phyloP scores from a whole-genome alignment of 2,888 invertebrate genomes.

The Polydrusus tereticollis region DNA sequence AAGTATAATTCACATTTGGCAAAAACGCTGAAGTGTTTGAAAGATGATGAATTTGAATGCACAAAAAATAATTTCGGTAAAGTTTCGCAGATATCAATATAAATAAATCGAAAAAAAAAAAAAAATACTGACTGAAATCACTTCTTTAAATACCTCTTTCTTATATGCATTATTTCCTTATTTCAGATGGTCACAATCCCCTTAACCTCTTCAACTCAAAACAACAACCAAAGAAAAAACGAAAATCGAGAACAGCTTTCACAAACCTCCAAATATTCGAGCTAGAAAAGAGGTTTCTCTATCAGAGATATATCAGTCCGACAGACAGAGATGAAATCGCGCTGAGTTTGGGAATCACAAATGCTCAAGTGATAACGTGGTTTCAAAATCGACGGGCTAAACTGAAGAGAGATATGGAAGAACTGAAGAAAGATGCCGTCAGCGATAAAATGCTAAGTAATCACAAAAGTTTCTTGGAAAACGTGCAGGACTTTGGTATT shows the following conservation, averaged over 20 bases:
- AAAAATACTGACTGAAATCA: too few relatives aligned
- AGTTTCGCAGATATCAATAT: too few relatives aligned
- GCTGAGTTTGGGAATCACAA: slow-evolving; percentile 91
- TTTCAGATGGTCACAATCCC: slow-evolving; percentile 90
- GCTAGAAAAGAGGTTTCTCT: slow-evolving; percentile 95
- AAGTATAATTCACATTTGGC: too few relatives aligned
- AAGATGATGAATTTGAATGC: too few relatives aligned
- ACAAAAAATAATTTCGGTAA: too few relatives aligned
- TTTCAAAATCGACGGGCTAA: slow-evolving; percentile 95
- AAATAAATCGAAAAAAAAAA: too few relatives aligned
- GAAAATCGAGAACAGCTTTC: slow-evolving; percentile 97
- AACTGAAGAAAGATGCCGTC: slow-evolving; percentile 96
- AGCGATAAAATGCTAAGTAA: slow-evolving; percentile 90
- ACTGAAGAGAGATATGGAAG: slow-evolving; percentile 97
- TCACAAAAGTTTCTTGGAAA: slow-evolving; percentile 91
- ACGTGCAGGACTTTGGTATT: slow-evolving; percentile 91
- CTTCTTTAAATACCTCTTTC: background rate
- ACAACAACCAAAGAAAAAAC: slow-evolving; percentile 95
- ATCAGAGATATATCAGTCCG: slow-evolving; percentile 98
- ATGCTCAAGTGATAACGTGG: slow-evolving; percentile 99
- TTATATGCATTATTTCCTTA: background rate
- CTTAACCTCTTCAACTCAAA: slow-evolving; percentile 92
- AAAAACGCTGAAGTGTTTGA: too few relatives aligned
- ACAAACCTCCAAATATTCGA: slow-evolving; percentile 99
- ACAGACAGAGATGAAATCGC: slow-evolving; percentile 98